A percentile compares a stretch with the other conserved stretches of the same genome.
These are phyloP conservation scores for Morpho deidamia DNA, from an alignment of 2,888 invertebrate species.

Conservation along the genomic window DNA sequence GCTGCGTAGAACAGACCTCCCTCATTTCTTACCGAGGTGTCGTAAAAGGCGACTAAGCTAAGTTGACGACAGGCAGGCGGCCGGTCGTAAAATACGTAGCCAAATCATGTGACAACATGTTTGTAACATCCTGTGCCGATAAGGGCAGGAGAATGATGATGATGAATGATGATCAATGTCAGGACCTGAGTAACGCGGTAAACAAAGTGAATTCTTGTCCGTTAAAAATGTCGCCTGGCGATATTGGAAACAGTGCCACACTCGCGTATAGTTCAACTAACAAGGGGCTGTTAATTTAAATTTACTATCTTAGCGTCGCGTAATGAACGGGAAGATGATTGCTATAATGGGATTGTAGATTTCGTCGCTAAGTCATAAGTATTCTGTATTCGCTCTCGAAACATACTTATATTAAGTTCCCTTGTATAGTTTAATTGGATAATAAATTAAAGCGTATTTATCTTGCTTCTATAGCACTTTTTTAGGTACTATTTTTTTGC, in stretches of 20 bases:
- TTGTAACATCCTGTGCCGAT: too few species aligned
- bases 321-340: conserved; percentile 76
- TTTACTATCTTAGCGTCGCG: conserved; percentile 71
- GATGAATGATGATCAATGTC: too few species aligned
- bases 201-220: not conserved
- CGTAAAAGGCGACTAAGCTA: too few species aligned
- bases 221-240: not conserved
- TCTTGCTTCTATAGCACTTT: too few species aligned
- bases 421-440: not conserved
- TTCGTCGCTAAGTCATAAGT: conserved; percentile 33
- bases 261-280: conserved; percentile 67
- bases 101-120: too few species aligned
- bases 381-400: conserved; percentile 15
- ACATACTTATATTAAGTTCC: not conserved
- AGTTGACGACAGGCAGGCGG: too few species aligned
- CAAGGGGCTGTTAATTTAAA: conserved; percentile 77
- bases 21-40: too few species aligned
- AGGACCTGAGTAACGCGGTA: not conserved
- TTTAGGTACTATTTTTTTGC: too few species aligned
- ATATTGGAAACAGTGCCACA: conserved; percentile 15
- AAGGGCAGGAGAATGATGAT: too few species aligned
- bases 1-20: too few species aligned
- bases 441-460: not conserved
- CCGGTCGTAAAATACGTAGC: too few species aligned
- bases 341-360: conserved; percentile 71